These are phyloP conservation scores for Microctenopoma steveboyesi DNA, from an alignment of 2,797 vertebrate genomes.

Conservation along the genomic window DNA sequence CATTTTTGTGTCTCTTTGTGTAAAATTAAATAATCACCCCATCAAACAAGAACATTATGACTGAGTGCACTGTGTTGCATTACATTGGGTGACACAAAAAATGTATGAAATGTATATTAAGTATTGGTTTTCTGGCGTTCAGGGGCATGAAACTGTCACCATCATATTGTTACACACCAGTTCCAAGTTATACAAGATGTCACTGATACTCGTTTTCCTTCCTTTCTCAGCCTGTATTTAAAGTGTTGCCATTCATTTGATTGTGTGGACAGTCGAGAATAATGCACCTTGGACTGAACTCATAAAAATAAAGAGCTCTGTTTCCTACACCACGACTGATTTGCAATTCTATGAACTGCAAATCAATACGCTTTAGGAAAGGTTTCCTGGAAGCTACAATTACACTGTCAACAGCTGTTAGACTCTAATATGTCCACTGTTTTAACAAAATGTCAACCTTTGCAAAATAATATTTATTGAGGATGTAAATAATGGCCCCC, in stretches of 20 bases:
- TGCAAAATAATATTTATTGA: conserved; percentile 45
- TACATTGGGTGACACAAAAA: background rate
- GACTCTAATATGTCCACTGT: conserved; percentile 34
- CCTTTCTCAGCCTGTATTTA: conserved; percentile 2
- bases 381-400: conserved; percentile 52
- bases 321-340: conserved; percentile 33
- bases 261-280: conserved; percentile 27
- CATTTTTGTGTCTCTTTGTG: conserved; percentile 5
- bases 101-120: background rate
- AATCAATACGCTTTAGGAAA: conserved; percentile 47
- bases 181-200: conserved; percentile 8
- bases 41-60: background rate
- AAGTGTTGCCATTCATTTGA: conserved; percentile 33
- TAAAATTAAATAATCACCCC: conserved; percentile 1
- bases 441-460: conserved; percentile 46
- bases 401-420: conserved; percentile 49
- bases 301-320: conserved; percentile 16
- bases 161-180: conserved; percentile 12
- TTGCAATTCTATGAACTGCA: conserved; percentile 37
- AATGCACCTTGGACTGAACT: conserved; percentile 23
- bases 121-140: no score
- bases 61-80: background rate
- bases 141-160: background rate
- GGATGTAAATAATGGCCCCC: conserved; percentile 42
- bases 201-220: conserved; percentile 5